Evolutionary conservation across 1,140 invertebrate species (phyloP), one percentile per base, ranked within the genome.

Genomic region (Neuroterus valhalla): DNA sequence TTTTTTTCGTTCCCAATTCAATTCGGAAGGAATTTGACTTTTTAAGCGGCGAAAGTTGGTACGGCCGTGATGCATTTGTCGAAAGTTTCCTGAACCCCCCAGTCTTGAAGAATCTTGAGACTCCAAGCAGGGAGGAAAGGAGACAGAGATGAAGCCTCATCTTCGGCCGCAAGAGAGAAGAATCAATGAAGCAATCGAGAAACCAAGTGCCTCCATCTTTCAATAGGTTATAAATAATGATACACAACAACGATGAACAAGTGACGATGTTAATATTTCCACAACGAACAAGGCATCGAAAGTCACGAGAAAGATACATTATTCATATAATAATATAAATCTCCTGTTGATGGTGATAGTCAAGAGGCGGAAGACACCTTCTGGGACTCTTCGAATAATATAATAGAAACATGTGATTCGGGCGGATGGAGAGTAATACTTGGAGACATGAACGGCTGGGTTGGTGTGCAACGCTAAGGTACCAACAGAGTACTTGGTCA

Each of bases 41-140:
- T 83, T 82, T 78, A 80, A 84, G 72, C 70, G 71, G 76, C 71
- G 74, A 81, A 85, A 84, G 78, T 79, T 72, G 26, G 26, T 38
- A 38, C 23, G 26, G 31, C 26, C 26, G 55, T 62, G 55, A 26
- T 62, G 55, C 55, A 62, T 62, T 62, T 15, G 55, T 62, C 55
- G 55, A 62, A 62, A 62, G 55, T 62, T 62, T 62, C 23, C 55
- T 62, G 55, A 62, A 23, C 55, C 23, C 23, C 23, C 31, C 23
- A 23, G 55, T 62, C 55, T 31, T 62, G 55, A 62, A 62, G 12
- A 62, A 62, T 62, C 23, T 62, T 15, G 23, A 26, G 55, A 31
- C 55, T 62, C 15, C 23, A 62, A 62, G 23, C 55, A n/a, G 55
- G 31, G 55, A 62, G 55, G 55, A 62, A 38, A 62, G 55, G 31